Conservation (phyloP, 2,888 invertebrate genomes). For the Drosophila basisetae region DNA sequence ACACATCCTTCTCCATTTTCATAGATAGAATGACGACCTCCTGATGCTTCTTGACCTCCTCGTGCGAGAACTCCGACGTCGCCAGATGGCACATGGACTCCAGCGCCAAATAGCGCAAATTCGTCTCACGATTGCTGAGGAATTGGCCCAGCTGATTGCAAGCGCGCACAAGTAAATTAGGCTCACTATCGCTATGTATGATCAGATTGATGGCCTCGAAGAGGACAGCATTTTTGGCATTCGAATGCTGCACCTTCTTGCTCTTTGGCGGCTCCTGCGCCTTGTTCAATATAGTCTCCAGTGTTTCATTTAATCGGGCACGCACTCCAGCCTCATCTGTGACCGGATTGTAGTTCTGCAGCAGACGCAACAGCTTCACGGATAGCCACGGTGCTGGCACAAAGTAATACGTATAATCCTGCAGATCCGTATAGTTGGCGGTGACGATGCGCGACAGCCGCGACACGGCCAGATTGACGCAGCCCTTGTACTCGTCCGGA, state of each 20-base stretch:
- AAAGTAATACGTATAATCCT: constrained; percentile 99
- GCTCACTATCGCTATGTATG: constrained; percentile 99
- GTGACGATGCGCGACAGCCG: constrained; percentile 98
- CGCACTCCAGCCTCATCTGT: constrained; percentile 98
- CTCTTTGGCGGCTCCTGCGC: constrained; percentile 99
- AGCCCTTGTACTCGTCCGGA: constrained; percentile 99
- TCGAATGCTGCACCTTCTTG: constrained; percentile 99
- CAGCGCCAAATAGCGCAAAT: constrained; percentile 97
- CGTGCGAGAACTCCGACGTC: constrained; percentile 99
- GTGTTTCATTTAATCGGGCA: constrained; percentile 97
- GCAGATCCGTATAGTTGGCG: constrained; percentile 99
- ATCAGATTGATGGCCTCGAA: constrained; percentile 99
- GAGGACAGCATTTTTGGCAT: constrained; percentile 99
- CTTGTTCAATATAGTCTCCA: constrained; percentile 99
- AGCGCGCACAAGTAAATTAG: constrained; percentile 97
- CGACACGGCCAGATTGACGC: constrained; percentile 98
- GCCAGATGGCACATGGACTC: constrained; percentile 99
- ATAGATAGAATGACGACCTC: constrained; percentile 99
- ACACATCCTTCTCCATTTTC: constrained; percentile 99
- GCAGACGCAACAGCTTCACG: constrained; percentile 96
- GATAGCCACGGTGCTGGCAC: constrained; percentile 99
- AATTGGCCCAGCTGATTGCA: constrained; percentile 99
- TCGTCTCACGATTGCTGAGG: constrained; percentile 98
- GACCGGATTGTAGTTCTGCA: constrained; percentile 99
- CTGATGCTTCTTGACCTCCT: constrained; percentile 99